phyloP scores from a whole-genome alignment of 1,140 invertebrate genomes.

The Saccostrea glomerata region DNA sequence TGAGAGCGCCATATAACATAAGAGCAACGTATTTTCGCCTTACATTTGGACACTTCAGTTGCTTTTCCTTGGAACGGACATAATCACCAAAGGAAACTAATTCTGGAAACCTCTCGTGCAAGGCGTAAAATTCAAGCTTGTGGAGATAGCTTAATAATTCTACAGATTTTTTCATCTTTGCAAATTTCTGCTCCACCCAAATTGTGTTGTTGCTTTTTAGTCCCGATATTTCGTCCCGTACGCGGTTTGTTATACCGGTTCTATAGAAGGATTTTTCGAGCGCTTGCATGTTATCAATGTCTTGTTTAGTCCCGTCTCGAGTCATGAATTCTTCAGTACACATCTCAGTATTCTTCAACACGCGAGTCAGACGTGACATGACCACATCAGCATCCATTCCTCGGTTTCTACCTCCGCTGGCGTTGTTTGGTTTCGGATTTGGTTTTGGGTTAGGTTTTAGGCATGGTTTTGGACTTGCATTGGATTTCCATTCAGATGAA shows the following conservation, averaged over 20 bases:
- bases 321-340: background rate
- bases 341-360: background rate
- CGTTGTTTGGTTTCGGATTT: background rate
- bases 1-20: background rate
- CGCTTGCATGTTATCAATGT: background rate
- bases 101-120: background rate
- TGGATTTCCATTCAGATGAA: too few species aligned
- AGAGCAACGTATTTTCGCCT: conserved; percentile 4
- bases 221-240: background rate
- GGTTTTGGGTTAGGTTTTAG: background rate
- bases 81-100: background rate
- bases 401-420: background rate
- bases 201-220: background rate
- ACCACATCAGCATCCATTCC: background rate
- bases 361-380: background rate
- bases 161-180: background rate
- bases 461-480: too few species aligned
- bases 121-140: background rate
- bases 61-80: background rate
- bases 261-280: background rate
- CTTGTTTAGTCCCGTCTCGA: background rate
- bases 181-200: background rate
- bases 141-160: background rate
- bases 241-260: background rate
- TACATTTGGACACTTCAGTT: background rate